phyloP scores from a whole-genome alignment of 2,113 vertebrate genomes.

The Vimba vimba region DNA sequence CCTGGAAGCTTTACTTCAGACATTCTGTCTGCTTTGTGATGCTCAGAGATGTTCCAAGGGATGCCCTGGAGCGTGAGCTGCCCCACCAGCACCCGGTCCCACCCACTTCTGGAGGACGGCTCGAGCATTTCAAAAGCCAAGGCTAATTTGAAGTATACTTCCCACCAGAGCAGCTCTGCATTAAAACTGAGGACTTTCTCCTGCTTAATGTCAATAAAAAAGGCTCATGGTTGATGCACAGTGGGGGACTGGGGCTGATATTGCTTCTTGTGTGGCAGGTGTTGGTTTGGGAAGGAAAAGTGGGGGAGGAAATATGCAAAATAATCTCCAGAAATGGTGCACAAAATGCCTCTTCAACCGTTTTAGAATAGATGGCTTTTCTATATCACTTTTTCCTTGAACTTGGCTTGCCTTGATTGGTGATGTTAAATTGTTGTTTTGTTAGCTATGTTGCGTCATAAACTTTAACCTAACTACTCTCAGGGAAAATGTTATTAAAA shows the following conservation, averaged over 20 bases:
- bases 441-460: neutral
- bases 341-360: neutral
- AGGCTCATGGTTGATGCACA: conserved; percentile 51
- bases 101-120: conserved; percentile 62
- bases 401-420: neutral
- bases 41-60: conserved; percentile 67
- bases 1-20: conserved; percentile 67
- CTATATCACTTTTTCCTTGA: neutral
- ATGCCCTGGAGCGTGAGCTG: conserved; percentile 67
- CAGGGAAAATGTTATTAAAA: neutral
- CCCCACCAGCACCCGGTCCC: conserved; percentile 57
- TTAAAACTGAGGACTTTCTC: conserved; percentile 59
- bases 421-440: neutral
- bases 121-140: conserved; percentile 65
- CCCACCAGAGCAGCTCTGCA: conserved; percentile 60
- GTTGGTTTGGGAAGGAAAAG: conserved; percentile 11
- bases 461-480: neutral
- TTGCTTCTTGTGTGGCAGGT: conserved; percentile 13
- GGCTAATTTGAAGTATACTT: conserved; percentile 66
- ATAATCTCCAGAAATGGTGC: neutral
- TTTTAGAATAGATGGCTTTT: neutral
- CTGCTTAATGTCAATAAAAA: conserved; percentile 61
- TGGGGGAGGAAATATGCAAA: conserved; percentile 8
- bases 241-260: conserved; percentile 32
- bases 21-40: conserved; percentile 57